Evolutionary conservation across 2,797 vertebrate species (phyloP).

Genomic region (Ispidina lecontei): DNA sequence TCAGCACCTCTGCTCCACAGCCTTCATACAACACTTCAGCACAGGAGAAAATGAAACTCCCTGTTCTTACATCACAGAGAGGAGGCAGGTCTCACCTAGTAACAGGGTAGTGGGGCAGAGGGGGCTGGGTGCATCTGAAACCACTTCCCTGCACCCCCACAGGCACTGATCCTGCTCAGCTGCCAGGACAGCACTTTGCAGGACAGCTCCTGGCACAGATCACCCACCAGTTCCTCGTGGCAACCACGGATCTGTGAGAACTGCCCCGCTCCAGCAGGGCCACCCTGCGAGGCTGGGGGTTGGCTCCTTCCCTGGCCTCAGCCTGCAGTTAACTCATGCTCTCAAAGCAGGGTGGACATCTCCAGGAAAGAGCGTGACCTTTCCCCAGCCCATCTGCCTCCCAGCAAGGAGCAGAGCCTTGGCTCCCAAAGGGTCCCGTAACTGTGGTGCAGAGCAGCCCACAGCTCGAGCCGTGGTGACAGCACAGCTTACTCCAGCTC

Average conservation of each 20-base stretch:
- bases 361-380: not conserved
- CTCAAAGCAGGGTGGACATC: not conserved
- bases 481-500: not conserved
- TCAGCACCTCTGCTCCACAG: not conserved
- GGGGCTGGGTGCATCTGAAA: too few species aligned
- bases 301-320: not conserved
- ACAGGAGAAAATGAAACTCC: not conserved
- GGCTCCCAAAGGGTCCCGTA: not conserved
- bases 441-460: fast-evolving
- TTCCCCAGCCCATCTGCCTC: not conserved
- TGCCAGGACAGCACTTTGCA: not conserved
- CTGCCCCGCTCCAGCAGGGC: not conserved
- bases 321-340: not conserved
- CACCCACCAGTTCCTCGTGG: not conserved
- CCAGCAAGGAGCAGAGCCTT: not conserved
- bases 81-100: not conserved
- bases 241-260: not conserved
- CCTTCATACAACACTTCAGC: not conserved
- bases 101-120: not conserved
- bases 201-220: fast-evolving
- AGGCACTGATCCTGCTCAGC: not conserved
- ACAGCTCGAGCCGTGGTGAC: not conserved
- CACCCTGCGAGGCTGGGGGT: fast-evolving
- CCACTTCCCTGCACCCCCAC: too few species aligned
- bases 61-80: not conserved